Evolutionary conservation across 2,888 invertebrate species (phyloP).

Genomic region (Melanostoma mellinum): DNA sequence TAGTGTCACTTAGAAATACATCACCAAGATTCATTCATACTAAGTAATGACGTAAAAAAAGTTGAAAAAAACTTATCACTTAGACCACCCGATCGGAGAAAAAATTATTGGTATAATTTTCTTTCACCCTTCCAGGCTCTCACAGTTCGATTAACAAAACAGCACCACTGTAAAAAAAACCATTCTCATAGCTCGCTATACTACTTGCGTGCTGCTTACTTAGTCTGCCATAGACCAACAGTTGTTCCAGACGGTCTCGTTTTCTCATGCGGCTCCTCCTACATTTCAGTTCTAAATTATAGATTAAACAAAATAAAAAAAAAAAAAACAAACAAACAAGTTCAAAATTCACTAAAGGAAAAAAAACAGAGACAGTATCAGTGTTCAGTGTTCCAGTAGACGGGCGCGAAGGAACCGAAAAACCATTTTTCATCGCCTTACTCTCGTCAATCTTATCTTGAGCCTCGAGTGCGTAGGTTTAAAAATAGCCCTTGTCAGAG

Average conservation of each 20-base stretch:
- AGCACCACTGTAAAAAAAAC: background rate
- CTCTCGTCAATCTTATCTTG: conserved; percentile 23
- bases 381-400: too few species aligned
- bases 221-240: conserved; percentile 63
- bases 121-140: conserved; percentile 4
- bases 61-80: too few species aligned
- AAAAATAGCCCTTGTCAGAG: conserved; percentile 8
- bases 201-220: conserved; percentile 45
- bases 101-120: too few species aligned
- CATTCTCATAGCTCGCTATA: conserved; percentile 8
- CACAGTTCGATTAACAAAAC: background rate
- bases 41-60: too few species aligned
- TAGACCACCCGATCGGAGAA: too few species aligned
- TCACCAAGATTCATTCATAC: too few species aligned
- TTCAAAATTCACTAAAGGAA: conserved; percentile 17
- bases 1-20: too few species aligned
- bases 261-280: conserved; percentile 17
- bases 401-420: too few species aligned
- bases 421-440: background rate
- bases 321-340: conserved; percentile 4
- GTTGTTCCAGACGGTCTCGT: conserved; percentile 56
- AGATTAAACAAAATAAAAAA: conserved; percentile 12
- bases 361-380: too few species aligned
- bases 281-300: conserved; percentile 28
- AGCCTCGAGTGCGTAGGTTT: background rate